Evolutionary conservation across 2,797 vertebrate genomes (phyloP).

Genomic region (Sitta carolinensis): DNA sequence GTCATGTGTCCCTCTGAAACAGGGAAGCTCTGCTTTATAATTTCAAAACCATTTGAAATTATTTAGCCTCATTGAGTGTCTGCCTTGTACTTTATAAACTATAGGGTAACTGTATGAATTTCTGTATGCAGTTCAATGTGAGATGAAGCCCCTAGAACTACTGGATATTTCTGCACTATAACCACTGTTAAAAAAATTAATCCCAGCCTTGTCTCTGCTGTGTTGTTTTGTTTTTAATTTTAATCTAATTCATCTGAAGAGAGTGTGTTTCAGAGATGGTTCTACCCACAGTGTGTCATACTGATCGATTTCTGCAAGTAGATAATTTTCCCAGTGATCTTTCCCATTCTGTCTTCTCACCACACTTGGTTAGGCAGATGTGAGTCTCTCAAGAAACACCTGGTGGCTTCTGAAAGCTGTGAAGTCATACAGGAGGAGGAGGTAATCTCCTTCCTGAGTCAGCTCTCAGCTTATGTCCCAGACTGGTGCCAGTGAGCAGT

Average conservation of each 20-base stretch:
- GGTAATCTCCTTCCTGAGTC: background rate
- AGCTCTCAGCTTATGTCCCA: background rate
- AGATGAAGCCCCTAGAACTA: background rate
- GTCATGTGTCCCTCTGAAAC: background rate
- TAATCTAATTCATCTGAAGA: slow-evolving; percentile 8
- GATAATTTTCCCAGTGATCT: background rate
- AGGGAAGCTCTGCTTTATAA: background rate
- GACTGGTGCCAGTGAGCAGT: background rate
- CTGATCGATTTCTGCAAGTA: background rate
- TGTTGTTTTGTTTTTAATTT: background rate
- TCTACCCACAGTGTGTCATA: background rate
- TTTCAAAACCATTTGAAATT: background rate
- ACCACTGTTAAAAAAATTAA: background rate
- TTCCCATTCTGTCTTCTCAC: background rate
- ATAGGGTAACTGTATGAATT: background rate
- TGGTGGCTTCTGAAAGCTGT: background rate
- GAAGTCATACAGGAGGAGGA: background rate
- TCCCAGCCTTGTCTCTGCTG: background rate
- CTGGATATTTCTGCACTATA: background rate
- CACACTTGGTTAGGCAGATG: background rate
- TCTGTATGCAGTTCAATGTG: background rate
- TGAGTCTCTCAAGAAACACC: background rate
- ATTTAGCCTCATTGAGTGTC: background rate
- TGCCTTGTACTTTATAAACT: background rate
- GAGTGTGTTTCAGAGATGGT: background rate